Evolutionary conservation across 1,140 invertebrate species (phyloP).

Genomic region (Diachasma alloeum): DNA sequence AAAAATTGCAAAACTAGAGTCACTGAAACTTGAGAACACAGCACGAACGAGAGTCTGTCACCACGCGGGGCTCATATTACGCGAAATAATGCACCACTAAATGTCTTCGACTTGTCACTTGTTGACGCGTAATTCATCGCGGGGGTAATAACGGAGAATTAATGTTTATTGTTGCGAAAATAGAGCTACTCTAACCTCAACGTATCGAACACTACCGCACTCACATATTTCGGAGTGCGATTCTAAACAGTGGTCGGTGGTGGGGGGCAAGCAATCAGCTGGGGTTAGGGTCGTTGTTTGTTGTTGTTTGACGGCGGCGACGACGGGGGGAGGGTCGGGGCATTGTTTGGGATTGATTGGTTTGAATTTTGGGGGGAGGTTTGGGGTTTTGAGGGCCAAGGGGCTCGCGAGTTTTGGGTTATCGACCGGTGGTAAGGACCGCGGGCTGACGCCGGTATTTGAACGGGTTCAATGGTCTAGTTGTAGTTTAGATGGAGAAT

Average conservation of each 20-base stretch:
- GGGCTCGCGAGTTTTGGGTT: too few species aligned
- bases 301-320: not conserved
- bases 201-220: not conserved
- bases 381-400: too few species aligned
- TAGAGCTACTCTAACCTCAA: constrained; percentile 1
- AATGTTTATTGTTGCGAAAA: not conserved
- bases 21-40: not conserved
- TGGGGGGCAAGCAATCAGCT: not conserved
- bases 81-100: not conserved
- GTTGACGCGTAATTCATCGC: not conserved
- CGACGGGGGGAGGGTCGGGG: not conserved
- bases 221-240: not conserved
- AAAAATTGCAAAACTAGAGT: not conserved
- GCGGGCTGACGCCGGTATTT: too few species aligned
- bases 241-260: not conserved
- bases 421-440: too few species aligned
- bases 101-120: not conserved
- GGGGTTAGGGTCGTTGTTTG: not conserved
- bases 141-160: not conserved
- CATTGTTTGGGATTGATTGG: not conserved
- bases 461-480: too few species aligned
- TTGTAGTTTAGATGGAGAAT: too few species aligned
- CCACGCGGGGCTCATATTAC: not conserved
- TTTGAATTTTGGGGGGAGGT: too few species aligned
- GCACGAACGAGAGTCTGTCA: not conserved